These are phyloP conservation scores for Phengaris alcon DNA, from an alignment of 2,888 invertebrate genomes.

Conservation along the genomic window DNA sequence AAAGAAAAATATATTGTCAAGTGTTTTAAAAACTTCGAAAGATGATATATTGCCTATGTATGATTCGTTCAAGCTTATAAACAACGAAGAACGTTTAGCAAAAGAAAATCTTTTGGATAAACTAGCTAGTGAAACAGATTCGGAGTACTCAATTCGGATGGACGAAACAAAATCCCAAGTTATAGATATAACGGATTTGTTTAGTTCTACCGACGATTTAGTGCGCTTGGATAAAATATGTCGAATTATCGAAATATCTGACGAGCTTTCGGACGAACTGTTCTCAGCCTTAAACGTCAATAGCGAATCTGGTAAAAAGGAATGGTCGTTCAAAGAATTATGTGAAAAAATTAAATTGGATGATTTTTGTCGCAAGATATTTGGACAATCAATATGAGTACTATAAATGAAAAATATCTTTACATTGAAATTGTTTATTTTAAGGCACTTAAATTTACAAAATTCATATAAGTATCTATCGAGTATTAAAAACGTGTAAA, in stretches of 20 bases:
- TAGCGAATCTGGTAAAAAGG: conserved; percentile 41
- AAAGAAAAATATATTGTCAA: neutral
- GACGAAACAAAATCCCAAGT: conserved; percentile 62
- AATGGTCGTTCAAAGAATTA: conserved; percentile 70
- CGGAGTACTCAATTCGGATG: conserved; percentile 62
- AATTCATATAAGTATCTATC: conserved; percentile 28
- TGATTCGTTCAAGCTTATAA: conserved; percentile 32
- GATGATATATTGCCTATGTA: neutral
- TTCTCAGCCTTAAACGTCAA: conserved; percentile 51
- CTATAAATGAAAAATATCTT: neutral
- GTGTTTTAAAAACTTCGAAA: neutral
- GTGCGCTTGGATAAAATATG: conserved; percentile 67
- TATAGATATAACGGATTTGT: conserved; percentile 59
- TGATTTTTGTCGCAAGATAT: conserved; percentile 66
- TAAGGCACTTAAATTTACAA: conserved; percentile 43
- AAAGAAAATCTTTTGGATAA: conserved; percentile 65
- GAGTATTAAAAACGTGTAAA: conserved; percentile 33
- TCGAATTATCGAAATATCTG: conserved; percentile 71
- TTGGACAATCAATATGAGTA: conserved; percentile 43
- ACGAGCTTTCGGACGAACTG: conserved; percentile 65
- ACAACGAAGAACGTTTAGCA: conserved; percentile 40
- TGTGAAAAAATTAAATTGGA: conserved; percentile 67
- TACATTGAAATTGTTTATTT: conserved; percentile 37
- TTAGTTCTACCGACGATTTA: conserved; percentile 64
- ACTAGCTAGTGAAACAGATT: conserved; percentile 63